Evolutionary conservation across 2,888 invertebrate species (phyloP).

Genomic region (Priocnemis perturbator): DNA sequence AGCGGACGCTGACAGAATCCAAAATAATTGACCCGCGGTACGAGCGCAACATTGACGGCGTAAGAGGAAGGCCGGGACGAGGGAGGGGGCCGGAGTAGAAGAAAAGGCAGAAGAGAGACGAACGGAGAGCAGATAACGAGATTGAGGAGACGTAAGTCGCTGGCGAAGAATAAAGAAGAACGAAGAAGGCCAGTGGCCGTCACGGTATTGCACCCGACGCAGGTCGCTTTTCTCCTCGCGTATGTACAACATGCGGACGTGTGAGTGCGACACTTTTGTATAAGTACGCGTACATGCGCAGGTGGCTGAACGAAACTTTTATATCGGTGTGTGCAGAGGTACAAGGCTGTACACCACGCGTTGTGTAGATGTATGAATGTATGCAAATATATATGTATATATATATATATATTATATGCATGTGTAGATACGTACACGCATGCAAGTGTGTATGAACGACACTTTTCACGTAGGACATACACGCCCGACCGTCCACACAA

Average conservation of each 20-base stretch:
- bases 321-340: not conserved
- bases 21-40: not conserved
- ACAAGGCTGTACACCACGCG: not conserved
- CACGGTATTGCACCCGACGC: slow-evolving; percentile 56
- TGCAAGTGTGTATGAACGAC: too few relatives aligned
- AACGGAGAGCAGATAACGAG: slow-evolving; percentile 23
- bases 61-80: slow-evolving; percentile 1
- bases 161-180: slow-evolving; percentile 46
- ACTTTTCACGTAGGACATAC: too few relatives aligned
- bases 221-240: slow-evolving; percentile 40
- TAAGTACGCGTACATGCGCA: not conserved
- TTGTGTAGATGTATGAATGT: too few relatives aligned
- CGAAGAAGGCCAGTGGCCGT: slow-evolving; percentile 63
- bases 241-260: too few relatives aligned
- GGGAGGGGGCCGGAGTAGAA: slow-evolving; percentile 3
- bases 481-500: too few relatives aligned
- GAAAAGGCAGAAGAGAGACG: not conserved
- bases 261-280: not conserved
- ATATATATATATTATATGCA: too few relatives aligned
- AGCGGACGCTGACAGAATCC: too few relatives aligned
- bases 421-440: too few relatives aligned
- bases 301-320: too few relatives aligned
- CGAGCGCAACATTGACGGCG: slow-evolving; percentile 16
- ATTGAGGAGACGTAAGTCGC: slow-evolving; percentile 38
- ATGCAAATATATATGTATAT: not conserved